phyloP scores from a whole-genome alignment of 2,888 invertebrate genomes.

The Melangyna quadrimaculata region DNA sequence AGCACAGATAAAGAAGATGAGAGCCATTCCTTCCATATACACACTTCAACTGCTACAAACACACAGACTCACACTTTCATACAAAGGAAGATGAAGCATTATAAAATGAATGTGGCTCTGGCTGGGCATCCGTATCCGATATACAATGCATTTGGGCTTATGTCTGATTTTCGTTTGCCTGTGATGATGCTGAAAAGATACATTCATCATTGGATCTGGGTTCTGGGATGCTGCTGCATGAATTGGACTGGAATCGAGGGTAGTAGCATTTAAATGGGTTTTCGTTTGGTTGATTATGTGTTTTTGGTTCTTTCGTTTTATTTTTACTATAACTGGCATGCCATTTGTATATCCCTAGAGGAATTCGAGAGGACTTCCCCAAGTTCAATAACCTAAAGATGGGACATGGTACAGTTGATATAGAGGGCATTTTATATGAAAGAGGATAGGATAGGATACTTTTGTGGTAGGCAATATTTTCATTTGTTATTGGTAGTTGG shows the following conservation, averaged over 20 bases:
- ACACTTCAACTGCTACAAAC: neutral
- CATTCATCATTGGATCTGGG: slow-evolving; percentile 57
- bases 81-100: neutral
- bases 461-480: slow-evolving; percentile 68
- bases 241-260: slow-evolving; percentile 34
- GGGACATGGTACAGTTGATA: slow-evolving; percentile 27
- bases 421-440: neutral
- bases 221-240: slow-evolving; percentile 21
- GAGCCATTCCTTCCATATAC: neutral
- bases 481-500: slow-evolving; percentile 71
- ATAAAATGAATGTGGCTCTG: neutral
- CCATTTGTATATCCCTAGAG: slow-evolving; percentile 21
- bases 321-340: neutral
- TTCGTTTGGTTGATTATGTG: slow-evolving; percentile 22
- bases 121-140: slow-evolving; percentile 22
- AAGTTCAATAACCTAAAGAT: slow-evolving; percentile 70
- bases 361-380: slow-evolving; percentile 50
- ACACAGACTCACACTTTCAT: neutral
- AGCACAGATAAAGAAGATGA: slow-evolving; percentile 30
- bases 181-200: slow-evolving; percentile 59
- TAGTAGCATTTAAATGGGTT: slow-evolving; percentile 54
- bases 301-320: neutral
- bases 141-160: slow-evolving; percentile 55
- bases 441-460: too few relatives aligned
- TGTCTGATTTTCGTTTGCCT: slow-evolving; percentile 44